A percentile compares a stretch with the other conserved stretches of the same genome.
phyloP scores from a whole-genome alignment of 2,113 vertebrate genomes.

The Cyphomyrus plagiostoma region DNA sequence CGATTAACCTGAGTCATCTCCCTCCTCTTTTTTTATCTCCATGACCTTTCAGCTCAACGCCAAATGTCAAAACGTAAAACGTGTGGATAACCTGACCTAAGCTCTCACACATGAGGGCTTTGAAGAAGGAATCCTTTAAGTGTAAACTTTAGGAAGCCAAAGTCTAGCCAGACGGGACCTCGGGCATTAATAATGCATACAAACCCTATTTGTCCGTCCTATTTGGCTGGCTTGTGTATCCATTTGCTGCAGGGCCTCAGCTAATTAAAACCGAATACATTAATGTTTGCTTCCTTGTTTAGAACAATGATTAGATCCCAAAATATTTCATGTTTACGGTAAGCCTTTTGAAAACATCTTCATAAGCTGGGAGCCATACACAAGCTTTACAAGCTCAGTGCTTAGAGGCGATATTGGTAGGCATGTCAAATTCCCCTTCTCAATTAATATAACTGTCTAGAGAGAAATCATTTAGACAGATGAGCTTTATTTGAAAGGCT shows the following conservation, averaged over 20 bases:
- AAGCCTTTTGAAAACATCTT: slow-evolving; percentile 22
- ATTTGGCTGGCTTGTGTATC: slow-evolving; percentile 27
- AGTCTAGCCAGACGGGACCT: slow-evolving; percentile 38
- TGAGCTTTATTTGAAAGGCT: background rate
- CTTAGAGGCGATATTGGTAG: background rate
- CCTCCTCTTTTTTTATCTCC: slow-evolving; percentile 37
- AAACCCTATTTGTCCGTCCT: slow-evolving; percentile 46
- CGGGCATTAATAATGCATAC: slow-evolving; percentile 47
- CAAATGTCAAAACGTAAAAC: slow-evolving; percentile 30
- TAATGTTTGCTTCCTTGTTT: slow-evolving; percentile 28
- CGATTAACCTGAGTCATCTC: slow-evolving; percentile 24
- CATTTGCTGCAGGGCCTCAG: slow-evolving; percentile 36
- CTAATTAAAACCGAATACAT: slow-evolving; percentile 43
- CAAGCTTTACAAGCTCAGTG: slow-evolving; percentile 14
- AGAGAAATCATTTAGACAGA: background rate
- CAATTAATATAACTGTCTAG: background rate
- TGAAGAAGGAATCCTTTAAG: slow-evolving; percentile 30
- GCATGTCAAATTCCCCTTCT: slow-evolving; percentile 3
- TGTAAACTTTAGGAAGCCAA: slow-evolving; percentile 44
- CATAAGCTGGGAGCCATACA: slow-evolving; percentile 32
- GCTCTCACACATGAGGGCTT: slow-evolving; percentile 33
- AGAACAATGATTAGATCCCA: slow-evolving; percentile 23
- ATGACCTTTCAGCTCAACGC: slow-evolving; percentile 55
- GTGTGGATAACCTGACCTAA: slow-evolving; percentile 34
- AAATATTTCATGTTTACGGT: slow-evolving; percentile 14